Evolutionary conservation across 2,113 vertebrate species (phyloP), one percentile per base, ranked within the genome.

Genomic region (Dunckerocampus dactyliophorus): DNA sequence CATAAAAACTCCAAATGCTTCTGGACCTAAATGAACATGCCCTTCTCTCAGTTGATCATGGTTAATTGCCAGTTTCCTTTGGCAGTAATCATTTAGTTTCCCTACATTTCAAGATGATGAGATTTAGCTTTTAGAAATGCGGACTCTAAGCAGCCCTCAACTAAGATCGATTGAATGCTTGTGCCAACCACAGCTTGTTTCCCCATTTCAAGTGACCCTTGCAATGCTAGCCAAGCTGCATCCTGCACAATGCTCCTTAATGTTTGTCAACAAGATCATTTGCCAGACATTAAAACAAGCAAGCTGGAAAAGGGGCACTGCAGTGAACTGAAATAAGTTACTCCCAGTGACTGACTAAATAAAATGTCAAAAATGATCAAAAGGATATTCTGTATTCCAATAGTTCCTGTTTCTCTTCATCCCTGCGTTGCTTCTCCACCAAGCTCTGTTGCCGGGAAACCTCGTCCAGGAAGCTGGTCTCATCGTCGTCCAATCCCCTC

Each of bases 341-440:
- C n/a, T 10, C 34, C 37, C 8, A 54, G 12, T 34, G 24, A 17
- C 12, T 1, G 22, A 31, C 14, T 17, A 47, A 72, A 52, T 51
- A 34, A 61, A 50, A 54, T 6, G 34, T 22, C 34, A 21, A 37
- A 39, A 17, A 48, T 0, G 1, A 60, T 37, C 20, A 92, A 94
- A 94, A 96, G 95, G 96, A 99, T 99, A 98, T 98, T 91, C 95
- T 93, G 86, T 96, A 98, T 71, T 98, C 96, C 9, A 93, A 89
- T 53, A 98, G 82, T 63, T 98, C 95, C 72, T 93, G 90, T 76
- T 91, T 87, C 54, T 99, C 97, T 75, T 99, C 97, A 50, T 98
- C 95, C 79, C 94, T 91, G 57, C 94, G 90, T n/a, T 95, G 94
- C 80, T 96, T 98, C 87, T 98, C 97, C 57, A 99, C 83, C 59